Conservation (phyloP, 2,113 vertebrate genomes). For the Cromileptes altivelis region DNA sequence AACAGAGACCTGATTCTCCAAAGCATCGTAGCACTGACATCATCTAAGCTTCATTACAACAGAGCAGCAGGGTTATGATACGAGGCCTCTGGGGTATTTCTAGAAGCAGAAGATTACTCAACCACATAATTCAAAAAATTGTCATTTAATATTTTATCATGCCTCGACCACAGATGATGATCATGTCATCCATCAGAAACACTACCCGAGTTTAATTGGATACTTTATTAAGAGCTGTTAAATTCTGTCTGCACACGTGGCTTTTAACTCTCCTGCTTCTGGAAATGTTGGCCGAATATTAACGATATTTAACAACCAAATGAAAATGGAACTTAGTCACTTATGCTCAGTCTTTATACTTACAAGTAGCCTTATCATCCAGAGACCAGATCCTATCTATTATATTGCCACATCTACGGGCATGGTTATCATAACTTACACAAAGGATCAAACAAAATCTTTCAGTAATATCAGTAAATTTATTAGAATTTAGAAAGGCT, state of each 20-base stretch:
- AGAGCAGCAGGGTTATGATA: not conserved
- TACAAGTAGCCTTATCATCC: not conserved
- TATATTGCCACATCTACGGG: not conserved
- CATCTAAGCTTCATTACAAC: not conserved
- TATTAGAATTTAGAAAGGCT: not conserved
- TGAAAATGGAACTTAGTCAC: not conserved
- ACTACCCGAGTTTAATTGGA: slow-evolving; percentile 10
- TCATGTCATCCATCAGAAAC: slow-evolving; percentile 23
- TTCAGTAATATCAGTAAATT: not conserved
- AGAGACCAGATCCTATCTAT: not conserved
- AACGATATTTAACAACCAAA: not conserved
- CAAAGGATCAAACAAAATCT: not conserved
- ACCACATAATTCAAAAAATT: slow-evolving; percentile 10
- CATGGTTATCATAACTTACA: not conserved
- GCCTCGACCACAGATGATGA: not conserved
- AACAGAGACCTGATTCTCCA: not conserved
- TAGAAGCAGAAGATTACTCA: slow-evolving; percentile 44
- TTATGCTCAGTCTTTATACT: not conserved
- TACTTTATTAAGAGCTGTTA: not conserved
- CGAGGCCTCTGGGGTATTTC: slow-evolving; percentile 33
- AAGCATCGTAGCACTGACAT: slow-evolving; percentile 19
- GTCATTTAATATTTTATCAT: slow-evolving; percentile 49
- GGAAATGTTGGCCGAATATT: not conserved
- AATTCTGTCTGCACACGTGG: not conserved
- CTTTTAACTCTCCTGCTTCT: not conserved